Percentiles rank a stretch among this genome's conserved stretches.
Conservation (phyloP, 2,113 vertebrate species). For the Philantomba maxwellii region DNA sequence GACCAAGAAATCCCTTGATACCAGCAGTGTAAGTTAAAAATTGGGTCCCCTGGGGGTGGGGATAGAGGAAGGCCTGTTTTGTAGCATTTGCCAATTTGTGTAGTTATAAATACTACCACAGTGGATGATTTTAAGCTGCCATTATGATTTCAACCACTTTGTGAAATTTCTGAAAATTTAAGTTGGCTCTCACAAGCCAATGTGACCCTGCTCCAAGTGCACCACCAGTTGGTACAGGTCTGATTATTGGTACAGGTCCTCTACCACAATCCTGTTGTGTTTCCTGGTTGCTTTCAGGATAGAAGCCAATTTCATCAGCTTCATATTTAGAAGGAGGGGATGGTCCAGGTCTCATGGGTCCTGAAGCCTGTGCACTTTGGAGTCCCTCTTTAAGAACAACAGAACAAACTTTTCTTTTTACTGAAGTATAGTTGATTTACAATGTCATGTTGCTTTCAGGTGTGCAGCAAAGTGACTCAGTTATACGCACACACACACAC, state of each 20-base stretch:
- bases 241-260: neutral
- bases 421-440: neutral
- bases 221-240: neutral
- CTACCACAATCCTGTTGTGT: neutral
- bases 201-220: neutral
- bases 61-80: neutral
- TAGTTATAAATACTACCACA: neutral
- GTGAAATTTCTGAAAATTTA: neutral
- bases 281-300: neutral
- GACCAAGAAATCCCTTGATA: neutral
- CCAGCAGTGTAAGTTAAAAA: neutral
- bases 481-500: neutral
- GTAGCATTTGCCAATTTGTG: neutral
- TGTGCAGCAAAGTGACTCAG: neutral
- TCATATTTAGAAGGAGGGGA: neutral
- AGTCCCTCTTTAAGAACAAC: neutral
- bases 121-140: slow-evolving; percentile 10
- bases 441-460: neutral
- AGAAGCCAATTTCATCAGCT: neutral
- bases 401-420: neutral
- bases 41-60: neutral
- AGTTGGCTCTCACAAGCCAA: neutral
- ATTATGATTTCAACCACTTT: neutral
- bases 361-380: neutral
- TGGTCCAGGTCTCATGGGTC: neutral